These are phyloP conservation scores for Adineta ricciae DNA, from an alignment of 2,888 invertebrate species.

Conservation along the genomic window DNA sequence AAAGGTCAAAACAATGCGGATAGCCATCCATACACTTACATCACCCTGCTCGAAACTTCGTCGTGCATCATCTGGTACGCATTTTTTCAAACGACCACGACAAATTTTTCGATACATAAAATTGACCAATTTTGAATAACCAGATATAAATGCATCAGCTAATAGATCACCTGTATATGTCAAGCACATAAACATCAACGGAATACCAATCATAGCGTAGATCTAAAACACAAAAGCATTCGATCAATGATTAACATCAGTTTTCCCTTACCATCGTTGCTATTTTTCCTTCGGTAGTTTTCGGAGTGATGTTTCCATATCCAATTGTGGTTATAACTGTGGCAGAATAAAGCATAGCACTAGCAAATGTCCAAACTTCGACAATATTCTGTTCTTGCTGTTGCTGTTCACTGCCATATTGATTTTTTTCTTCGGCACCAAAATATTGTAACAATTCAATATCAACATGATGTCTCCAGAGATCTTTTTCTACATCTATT, in stretches of 20 bases:
- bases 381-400: neutral
- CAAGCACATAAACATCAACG: conserved; percentile 35
- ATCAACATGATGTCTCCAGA: neutral
- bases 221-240: neutral
- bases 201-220: conserved; percentile 35
- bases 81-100: conserved; percentile 21
- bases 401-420: neutral
- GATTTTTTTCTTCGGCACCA: neutral
- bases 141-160: conserved; percentile 34
- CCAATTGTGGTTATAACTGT: conserved; percentile 35
- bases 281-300: conserved; percentile 34
- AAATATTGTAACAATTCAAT: neutral
- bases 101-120: conserved; percentile 28
- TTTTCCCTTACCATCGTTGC: conserved; percentile 28
- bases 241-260: neutral
- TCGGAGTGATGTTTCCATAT: conserved; percentile 35
- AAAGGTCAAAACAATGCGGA: too few relatives aligned
- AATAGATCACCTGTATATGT: conserved; percentile 34
- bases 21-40: neutral
- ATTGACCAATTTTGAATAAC: conserved; percentile 31
- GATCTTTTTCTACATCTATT: neutral
- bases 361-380: conserved; percentile 32
- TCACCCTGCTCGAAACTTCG: neutral
- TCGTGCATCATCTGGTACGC: neutral
- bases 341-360: conserved; percentile 33